Conservation (phyloP, 2,888 invertebrate genomes). For the Leptogaster cylindrica region DNA sequence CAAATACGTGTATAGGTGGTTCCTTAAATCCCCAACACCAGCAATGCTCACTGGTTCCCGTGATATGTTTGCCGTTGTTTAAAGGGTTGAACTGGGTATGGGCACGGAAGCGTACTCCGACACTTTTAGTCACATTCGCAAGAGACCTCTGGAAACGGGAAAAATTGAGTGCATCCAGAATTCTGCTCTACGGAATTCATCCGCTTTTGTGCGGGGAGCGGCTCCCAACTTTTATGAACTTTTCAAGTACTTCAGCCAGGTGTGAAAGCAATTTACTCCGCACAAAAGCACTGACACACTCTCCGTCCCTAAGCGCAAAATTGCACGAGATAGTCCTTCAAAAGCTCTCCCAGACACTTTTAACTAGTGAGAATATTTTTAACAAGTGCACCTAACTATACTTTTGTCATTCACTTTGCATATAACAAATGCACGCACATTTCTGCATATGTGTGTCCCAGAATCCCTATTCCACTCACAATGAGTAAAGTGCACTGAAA, state of each 20-base stretch:
- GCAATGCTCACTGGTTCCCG: slow-evolving; percentile 2
- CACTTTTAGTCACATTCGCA: not conserved
- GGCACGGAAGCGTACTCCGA: not conserved
- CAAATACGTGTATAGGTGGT: slow-evolving; percentile 21
- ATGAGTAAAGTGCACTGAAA: too few relatives aligned
- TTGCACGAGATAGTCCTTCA: slow-evolving; percentile 33
- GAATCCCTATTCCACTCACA: too few relatives aligned
- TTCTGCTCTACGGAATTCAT: slow-evolving; percentile 22
- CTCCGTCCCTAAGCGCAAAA: slow-evolving; percentile 32
- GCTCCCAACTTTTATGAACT: slow-evolving; percentile 7
- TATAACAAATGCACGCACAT: slow-evolving; percentile 18
- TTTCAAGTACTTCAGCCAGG: slow-evolving; percentile 35
- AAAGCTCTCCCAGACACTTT: slow-evolving; percentile 27
- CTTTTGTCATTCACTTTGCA: not conserved
- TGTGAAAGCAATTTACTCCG: slow-evolving; percentile 38
- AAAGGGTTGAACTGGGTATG: not conserved
- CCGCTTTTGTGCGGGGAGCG: not conserved
- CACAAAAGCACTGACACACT: slow-evolving; percentile 40
- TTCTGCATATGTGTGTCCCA: too few relatives aligned
- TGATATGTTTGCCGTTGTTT: slow-evolving; percentile 27
- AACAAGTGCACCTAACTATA: not conserved
- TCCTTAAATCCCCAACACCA: slow-evolving; percentile 9
- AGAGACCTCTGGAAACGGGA: not conserved
- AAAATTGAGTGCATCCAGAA: slow-evolving; percentile 22
- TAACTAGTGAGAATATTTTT: slow-evolving; percentile 7